Percentiles rank a stretch among this genome's conserved stretches.
Evolutionary conservation across 1,140 invertebrate species (phyloP).

Genomic region (Tetramorium parvispinum): DNA sequence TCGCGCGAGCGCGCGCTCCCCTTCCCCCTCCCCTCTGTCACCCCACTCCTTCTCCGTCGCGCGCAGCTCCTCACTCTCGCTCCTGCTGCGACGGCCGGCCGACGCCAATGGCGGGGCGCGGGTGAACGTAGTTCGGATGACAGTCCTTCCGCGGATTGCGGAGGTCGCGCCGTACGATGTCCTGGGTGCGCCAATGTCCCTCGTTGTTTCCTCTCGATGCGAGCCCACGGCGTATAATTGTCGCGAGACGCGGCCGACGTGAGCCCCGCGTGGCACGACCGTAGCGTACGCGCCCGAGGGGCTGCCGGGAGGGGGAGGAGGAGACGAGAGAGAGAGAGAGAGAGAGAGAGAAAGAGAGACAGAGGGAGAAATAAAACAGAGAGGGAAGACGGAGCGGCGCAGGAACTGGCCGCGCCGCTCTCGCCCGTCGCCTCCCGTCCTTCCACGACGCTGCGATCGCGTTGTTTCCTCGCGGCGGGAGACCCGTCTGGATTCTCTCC

Average conservation of each 20-base stretch:
- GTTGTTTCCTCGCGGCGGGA: constrained; percentile 9
- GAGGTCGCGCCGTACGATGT: constrained; percentile 71
- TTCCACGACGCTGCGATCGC: not conserved
- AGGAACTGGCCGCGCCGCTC: constrained; percentile 34
- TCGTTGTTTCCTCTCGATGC: constrained; percentile 20
- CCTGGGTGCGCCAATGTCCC: constrained; percentile 34
- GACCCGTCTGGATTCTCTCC: not conserved
- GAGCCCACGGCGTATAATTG: constrained; percentile 3
- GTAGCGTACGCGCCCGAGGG: not conserved
- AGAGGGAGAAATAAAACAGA: not conserved
- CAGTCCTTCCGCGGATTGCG: constrained; percentile 79
- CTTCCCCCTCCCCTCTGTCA: not conserved
- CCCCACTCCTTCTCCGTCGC: not conserved
- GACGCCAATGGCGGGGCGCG: constrained; percentile 62
- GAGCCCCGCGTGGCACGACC: constrained; percentile 34
- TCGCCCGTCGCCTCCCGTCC: not conserved
- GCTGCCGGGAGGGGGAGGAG: not conserved
- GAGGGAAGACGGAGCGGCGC: constrained; percentile 20
- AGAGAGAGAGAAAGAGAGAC: not conserved
- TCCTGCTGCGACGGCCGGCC: constrained; percentile 18
- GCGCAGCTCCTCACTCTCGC: constrained; percentile 30
- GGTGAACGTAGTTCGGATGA: constrained; percentile 64
- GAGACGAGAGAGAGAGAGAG: not conserved
- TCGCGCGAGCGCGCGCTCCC: not conserved
- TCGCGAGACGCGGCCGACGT: constrained; percentile 30